Evolutionary conservation across 1,140 invertebrate genomes (phyloP).

Genomic region (Pentalonia nigronervosa): DNA sequence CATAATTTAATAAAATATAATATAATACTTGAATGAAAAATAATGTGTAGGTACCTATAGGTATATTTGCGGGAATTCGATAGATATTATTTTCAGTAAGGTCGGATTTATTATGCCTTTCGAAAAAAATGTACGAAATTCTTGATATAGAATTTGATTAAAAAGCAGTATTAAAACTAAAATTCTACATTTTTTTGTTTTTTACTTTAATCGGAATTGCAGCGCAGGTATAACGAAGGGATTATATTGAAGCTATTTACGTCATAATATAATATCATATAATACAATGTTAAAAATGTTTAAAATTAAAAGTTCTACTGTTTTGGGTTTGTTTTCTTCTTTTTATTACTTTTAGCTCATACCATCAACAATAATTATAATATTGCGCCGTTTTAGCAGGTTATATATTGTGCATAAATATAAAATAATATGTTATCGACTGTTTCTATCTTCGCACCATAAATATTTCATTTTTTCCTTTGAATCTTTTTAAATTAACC

Average conservation of each 20-base stretch:
- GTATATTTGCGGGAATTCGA: not conserved
- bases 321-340: not conserved
- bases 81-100: not conserved
- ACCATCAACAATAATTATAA: too few species aligned
- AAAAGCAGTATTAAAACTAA: not conserved
- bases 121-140: not conserved
- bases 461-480: not conserved
- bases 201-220: not conserved
- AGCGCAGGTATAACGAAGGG: not conserved
- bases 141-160: not conserved
- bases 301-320: not conserved
- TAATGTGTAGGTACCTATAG: too few species aligned
- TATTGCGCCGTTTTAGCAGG: too few species aligned
- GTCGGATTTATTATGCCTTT: not conserved
- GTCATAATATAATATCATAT: not conserved
- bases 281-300: not conserved
- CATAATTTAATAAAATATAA: not conserved
- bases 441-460: not conserved
- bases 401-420: not conserved
- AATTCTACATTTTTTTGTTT: not conserved
- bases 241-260: not conserved
- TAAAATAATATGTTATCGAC: not conserved
- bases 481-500: not conserved
- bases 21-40: too few species aligned
- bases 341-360: too few species aligned